phyloP scores from a whole-genome alignment of 37 sponge, comb jelly and placozoan genomes.

The Chondrilla cf. caribensis region DNA sequence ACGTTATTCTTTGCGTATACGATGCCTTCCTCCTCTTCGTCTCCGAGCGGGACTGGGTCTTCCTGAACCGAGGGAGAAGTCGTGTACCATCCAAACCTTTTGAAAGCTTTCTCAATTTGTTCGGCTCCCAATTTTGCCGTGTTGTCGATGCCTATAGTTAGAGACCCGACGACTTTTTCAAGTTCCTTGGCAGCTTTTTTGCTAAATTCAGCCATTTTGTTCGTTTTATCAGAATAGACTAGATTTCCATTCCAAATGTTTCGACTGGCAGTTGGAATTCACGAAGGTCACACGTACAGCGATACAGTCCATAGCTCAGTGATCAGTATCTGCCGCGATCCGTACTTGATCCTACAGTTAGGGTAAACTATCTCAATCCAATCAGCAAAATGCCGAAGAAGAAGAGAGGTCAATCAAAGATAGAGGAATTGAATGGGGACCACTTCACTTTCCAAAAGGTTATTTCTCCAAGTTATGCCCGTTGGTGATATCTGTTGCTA shows the following conservation, averaged over 20 bases:
- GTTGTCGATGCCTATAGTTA: background rate
- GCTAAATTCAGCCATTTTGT: no score
- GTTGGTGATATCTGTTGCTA: background rate
- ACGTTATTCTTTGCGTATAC: slow-evolving; percentile 64
- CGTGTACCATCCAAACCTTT: background rate
- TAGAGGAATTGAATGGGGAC: slow-evolving; percentile 50
- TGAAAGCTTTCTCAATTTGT: background rate
- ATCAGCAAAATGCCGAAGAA: background rate
- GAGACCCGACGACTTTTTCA: no score
- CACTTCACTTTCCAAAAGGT: slow-evolving; percentile 74
- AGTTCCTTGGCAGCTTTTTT: no score
- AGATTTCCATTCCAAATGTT: no score
- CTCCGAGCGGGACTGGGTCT: background rate
- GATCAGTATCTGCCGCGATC: no score
- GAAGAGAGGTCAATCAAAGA: slow-evolving; percentile 24
- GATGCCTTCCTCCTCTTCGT: slow-evolving; percentile 42
- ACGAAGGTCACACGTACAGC: no score
- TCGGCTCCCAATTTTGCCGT: background rate
- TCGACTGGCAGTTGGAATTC: no score
- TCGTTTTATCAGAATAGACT: no score
- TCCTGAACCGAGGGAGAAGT: background rate
- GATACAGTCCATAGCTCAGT: no score
- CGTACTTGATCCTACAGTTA: no score
- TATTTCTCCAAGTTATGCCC: background rate
- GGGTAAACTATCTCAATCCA: no score